Percentiles rank a stretch among this genome's conserved stretches.
Conservation (phyloP, 37 sponge, comb jelly and placozoan genomes). For the Dysidea cf. avara region DNA sequence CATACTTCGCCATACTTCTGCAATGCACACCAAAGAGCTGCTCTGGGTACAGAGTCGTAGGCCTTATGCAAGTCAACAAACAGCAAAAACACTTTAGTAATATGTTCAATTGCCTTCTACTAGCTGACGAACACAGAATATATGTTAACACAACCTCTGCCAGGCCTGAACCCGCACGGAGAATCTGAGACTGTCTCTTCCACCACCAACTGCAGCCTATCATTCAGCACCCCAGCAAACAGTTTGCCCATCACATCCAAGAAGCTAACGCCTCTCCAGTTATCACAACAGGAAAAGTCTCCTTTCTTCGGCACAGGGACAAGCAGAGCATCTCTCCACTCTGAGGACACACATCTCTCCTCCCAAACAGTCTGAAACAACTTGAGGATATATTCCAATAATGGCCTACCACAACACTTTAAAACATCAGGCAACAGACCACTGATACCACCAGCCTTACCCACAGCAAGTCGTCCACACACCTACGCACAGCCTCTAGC, state of each 20-base stretch:
- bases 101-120: no score
- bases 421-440: conserved; percentile 27
- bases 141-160: no score
- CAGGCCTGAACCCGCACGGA: conserved; percentile 38
- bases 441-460: conserved; percentile 45
- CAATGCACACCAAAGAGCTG: conserved; percentile 5
- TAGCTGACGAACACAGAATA: no score
- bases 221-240: conserved; percentile 28
- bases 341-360: conserved; percentile 14
- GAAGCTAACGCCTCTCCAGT: conserved; percentile 47
- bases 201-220: conserved; percentile 28
- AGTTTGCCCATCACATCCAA: conserved; percentile 35
- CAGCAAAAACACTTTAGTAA: no score
- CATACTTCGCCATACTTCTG: conserved; percentile 14
- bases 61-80: no score
- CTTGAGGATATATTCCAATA: conserved; percentile 13
- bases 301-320: conserved; percentile 33
- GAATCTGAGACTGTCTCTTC: conserved; percentile 31
- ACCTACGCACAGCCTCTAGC: no score
- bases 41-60: no score
- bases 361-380: conserved; percentile 26
- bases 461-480: no score
- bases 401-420: conserved; percentile 19
- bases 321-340: conserved; percentile 40
- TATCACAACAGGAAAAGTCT: conserved; percentile 27